These are phyloP conservation scores for Agrypnia vestita DNA, from an alignment of 1,140 invertebrate genomes.

Conservation along the genomic window DNA sequence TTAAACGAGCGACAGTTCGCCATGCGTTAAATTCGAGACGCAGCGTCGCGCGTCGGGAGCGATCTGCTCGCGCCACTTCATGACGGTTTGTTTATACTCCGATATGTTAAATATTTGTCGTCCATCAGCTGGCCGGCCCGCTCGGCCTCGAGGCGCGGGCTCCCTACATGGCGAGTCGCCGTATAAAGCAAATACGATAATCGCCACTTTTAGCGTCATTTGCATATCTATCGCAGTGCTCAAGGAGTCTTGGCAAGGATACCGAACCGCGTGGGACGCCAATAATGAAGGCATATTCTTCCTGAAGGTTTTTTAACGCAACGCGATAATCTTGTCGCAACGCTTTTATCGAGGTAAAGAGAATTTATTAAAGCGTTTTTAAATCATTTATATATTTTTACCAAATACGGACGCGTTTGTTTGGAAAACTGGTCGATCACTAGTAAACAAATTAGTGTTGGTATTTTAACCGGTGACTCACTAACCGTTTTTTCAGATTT, in stretches of 20 bases:
- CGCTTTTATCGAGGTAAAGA: no score
- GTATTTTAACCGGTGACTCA: no score
- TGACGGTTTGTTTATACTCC: background rate
- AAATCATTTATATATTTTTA: no score
- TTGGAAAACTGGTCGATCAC: no score
- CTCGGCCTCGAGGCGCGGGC: constrained; percentile 12
- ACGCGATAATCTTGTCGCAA: no score
- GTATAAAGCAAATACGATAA: constrained; percentile 32
- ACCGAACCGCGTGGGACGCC: constrained; percentile 16
- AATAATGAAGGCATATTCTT: constrained; percentile 10
- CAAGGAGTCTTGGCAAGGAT: constrained; percentile 34
- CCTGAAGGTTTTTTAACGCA: background rate
- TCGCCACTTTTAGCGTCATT: constrained; percentile 15
- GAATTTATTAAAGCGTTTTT: no score
- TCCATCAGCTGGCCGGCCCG: constrained; percentile 2
- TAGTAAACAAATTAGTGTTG: no score
- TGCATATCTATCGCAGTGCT: constrained; percentile 33
- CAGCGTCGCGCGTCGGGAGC: constrained; percentile 3
- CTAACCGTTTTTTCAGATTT: no score
- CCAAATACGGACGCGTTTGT: no score
- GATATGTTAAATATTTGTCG: constrained; percentile 27
- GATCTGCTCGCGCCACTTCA: background rate
- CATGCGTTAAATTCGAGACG: constrained; percentile 32
- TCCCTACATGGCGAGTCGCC: constrained; percentile 11
- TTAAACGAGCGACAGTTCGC: constrained; percentile 26